Percentiles rank a stretch among this genome's conserved stretches.
These are phyloP conservation scores for Hypselothyrea guttata DNA, from an alignment of 2,888 invertebrate genomes.

Conservation along the genomic window DNA sequence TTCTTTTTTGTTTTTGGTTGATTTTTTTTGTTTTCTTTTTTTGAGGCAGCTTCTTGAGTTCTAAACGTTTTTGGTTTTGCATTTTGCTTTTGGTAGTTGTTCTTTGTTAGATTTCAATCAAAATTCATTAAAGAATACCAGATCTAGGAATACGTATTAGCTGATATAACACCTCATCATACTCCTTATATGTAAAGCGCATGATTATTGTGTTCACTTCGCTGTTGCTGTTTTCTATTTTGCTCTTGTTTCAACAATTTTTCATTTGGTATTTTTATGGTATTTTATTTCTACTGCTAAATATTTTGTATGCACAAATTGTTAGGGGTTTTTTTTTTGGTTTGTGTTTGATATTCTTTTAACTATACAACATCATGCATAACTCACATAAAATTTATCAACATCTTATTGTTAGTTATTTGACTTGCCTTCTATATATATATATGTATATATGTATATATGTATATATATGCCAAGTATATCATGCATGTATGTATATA, in stretches of 20 bases:
- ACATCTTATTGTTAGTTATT: slow-evolving; percentile 56
- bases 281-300: slow-evolving; percentile 40
- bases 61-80: slow-evolving; percentile 34
- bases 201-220: slow-evolving; percentile 28
- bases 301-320: not conserved
- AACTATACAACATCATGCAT: slow-evolving; percentile 68
- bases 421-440: not conserved
- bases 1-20: slow-evolving; percentile 37
- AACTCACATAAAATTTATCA: slow-evolving; percentile 72
- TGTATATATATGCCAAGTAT: slow-evolving; percentile 28
- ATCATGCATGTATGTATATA: slow-evolving; percentile 42
- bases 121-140: slow-evolving; percentile 24
- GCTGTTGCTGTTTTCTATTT: slow-evolving; percentile 11
- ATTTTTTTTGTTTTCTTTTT: slow-evolving; percentile 33
- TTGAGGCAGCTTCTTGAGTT: slow-evolving; percentile 60
- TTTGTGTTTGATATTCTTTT: slow-evolving; percentile 22
- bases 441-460: slow-evolving; percentile 8
- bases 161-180: slow-evolving; percentile 24
- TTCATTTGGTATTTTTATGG: slow-evolving; percentile 29
- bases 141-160: slow-evolving; percentile 31
- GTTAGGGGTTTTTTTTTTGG: slow-evolving; percentile 20
- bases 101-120: slow-evolving; percentile 11
- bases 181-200: slow-evolving; percentile 21
- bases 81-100: slow-evolving; percentile 9
- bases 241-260: not conserved